These are phyloP conservation scores for Temnothorax ravouxi DNA, from an alignment of 2,888 invertebrate species.

Conservation along the genomic window DNA sequence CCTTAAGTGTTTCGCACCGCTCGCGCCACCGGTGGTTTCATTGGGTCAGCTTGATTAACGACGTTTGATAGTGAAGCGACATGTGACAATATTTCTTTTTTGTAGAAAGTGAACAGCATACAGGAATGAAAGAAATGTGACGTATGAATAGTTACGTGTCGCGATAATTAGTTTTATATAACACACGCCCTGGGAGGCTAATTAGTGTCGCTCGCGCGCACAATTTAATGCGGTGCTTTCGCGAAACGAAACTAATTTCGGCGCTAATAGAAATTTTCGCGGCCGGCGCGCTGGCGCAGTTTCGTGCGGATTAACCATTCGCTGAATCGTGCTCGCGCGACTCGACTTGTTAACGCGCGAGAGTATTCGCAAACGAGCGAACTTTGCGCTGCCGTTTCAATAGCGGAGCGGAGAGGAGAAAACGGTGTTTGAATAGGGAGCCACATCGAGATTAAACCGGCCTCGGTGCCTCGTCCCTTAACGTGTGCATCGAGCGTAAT, in stretches of 20 bases:
- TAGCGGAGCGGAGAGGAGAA: slow-evolving; percentile 8
- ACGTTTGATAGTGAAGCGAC: not conserved
- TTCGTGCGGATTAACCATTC: slow-evolving; percentile 1
- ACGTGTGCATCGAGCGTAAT: slow-evolving; percentile 40
- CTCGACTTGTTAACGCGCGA: slow-evolving; percentile 1
- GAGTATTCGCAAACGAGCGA: slow-evolving; percentile 33
- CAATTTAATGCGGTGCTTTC: slow-evolving; percentile 29
- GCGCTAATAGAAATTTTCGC: slow-evolving; percentile 22
- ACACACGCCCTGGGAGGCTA: slow-evolving; percentile 7
- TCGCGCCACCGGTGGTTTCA: not conserved
- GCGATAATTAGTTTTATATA: slow-evolving; percentile 12
- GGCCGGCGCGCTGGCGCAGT: not conserved
- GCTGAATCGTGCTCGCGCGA: not conserved
- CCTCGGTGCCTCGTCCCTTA: slow-evolving; percentile 21
- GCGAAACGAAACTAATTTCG: slow-evolving; percentile 21
- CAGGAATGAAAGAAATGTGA: not conserved
- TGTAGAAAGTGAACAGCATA: not conserved
- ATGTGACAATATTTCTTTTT: not conserved
- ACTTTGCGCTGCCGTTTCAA: slow-evolving; percentile 38
- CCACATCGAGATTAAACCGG: slow-evolving; percentile 42
- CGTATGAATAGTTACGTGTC: not conserved
- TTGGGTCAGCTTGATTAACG: slow-evolving; percentile 3
- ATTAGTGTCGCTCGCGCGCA: slow-evolving; percentile 18
- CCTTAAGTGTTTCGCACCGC: slow-evolving; percentile 6
- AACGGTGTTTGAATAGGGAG: slow-evolving; percentile 43